Percentiles rank a stretch among this genome's conserved stretches.
Evolutionary conservation across 2,113 vertebrate species (phyloP).

Genomic region (Petromus typicus): DNA sequence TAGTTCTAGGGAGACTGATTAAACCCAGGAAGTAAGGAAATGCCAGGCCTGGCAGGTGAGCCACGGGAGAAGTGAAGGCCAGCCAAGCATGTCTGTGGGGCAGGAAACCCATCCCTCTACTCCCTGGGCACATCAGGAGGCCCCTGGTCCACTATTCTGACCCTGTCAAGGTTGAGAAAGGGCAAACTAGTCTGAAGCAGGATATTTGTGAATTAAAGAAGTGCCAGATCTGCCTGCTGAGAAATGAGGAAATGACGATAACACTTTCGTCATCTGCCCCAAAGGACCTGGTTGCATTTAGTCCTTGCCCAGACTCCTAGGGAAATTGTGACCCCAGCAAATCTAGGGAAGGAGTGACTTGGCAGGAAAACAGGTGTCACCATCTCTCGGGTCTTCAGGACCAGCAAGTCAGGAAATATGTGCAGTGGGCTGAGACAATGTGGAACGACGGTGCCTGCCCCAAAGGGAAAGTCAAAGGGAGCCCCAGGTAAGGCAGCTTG

Average conservation of each 20-base stretch:
- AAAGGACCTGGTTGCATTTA: neutral
- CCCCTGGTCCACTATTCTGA: neutral
- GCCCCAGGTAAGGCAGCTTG: no score
- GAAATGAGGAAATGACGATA: neutral
- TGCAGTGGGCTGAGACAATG: neutral
- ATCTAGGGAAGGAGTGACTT: neutral
- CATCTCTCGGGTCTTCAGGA: neutral
- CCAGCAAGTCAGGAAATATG: neutral
- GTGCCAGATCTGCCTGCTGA: neutral
- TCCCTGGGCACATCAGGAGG: neutral
- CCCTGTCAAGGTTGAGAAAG: constrained; percentile 32
- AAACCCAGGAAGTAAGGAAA: neutral
- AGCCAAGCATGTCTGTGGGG: neutral
- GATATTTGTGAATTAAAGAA: neutral
- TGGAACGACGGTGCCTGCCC: neutral
- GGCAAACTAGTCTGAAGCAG: neutral
- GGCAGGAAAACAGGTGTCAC: neutral
- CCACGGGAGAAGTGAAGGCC: accelerated
- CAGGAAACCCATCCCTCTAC: neutral
- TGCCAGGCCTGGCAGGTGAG: neutral
- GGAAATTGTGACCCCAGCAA: neutral
- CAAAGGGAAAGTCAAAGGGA: neutral
- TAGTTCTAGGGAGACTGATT: neutral
- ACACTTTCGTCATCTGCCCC: neutral
- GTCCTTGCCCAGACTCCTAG: neutral